A percentile compares a stretch with the other conserved stretches of the same genome.
Evolutionary conservation across 2,888 invertebrate genomes (phyloP).

Genomic region (Andrena haemorrhoa): DNA sequence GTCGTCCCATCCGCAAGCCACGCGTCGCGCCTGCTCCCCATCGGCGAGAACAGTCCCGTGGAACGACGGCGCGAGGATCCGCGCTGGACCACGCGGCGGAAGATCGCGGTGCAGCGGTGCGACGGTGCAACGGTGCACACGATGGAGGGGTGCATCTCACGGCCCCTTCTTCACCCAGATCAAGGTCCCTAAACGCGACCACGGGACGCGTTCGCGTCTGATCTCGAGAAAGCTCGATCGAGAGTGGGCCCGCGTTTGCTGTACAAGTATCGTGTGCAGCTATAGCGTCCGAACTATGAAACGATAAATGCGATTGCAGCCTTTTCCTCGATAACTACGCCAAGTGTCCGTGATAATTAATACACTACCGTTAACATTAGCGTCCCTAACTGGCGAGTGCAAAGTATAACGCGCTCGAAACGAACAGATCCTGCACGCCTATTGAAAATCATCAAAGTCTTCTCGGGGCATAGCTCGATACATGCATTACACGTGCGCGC

Average conservation of each 20-base stretch:
- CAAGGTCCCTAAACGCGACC: not conserved
- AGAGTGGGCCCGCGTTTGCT: slow-evolving; percentile 10
- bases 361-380: slow-evolving; percentile 19
- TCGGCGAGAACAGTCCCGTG: not conserved
- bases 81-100: too few species aligned
- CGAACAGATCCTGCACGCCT: slow-evolving; percentile 21
- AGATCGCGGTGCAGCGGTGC: too few species aligned
- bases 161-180: slow-evolving; percentile 12
- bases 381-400: slow-evolving; percentile 15
- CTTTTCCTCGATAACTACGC: slow-evolving; percentile 37
- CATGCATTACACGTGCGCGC: slow-evolving; percentile 9
- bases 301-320: slow-evolving; percentile 49
- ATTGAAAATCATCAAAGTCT: slow-evolving; percentile 33
- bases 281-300: slow-evolving; percentile 32
- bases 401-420: slow-evolving; percentile 39
- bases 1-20: not conserved
- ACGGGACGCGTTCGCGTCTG: slow-evolving; percentile 30
- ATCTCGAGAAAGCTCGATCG: slow-evolving; percentile 51
- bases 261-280: slow-evolving; percentile 28
- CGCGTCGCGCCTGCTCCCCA: not conserved
- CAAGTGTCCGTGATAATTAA: slow-evolving; percentile 16
- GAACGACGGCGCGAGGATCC: not conserved
- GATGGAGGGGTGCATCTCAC: slow-evolving; percentile 23
- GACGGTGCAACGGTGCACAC: not conserved
- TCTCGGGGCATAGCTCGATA: slow-evolving; percentile 19